These are phyloP conservation scores for Lycodopsis pacificus DNA, from an alignment of 2,797 vertebrate genomes.

Conservation along the genomic window DNA sequence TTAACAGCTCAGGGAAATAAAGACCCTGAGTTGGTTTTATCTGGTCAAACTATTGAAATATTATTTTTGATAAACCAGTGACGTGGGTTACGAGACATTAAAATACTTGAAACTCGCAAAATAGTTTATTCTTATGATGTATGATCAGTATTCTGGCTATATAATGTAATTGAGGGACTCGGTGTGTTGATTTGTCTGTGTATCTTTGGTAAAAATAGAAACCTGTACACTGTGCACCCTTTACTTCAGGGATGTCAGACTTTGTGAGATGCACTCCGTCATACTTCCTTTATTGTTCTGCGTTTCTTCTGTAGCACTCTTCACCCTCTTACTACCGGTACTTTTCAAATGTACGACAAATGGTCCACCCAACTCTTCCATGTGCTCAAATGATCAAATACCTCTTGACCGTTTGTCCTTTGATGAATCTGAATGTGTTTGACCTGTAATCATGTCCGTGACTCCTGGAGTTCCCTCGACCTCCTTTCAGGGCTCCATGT, in stretches of 20 bases:
- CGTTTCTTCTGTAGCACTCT: neutral
- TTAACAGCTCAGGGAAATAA: neutral
- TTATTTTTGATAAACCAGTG: neutral
- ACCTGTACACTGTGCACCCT: neutral
- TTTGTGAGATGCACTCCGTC: neutral
- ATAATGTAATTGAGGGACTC: neutral
- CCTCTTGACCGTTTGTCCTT: neutral
- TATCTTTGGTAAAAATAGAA: neutral
- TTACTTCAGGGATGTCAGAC: neutral
- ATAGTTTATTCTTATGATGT: neutral
- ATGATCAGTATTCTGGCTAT: neutral
- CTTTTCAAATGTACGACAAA: conserved; percentile 14
- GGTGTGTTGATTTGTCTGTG: neutral
- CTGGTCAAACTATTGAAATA: neutral
- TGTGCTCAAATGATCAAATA: neutral
- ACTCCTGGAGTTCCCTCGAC: neutral
- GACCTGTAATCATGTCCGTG: neutral
- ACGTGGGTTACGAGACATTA: neutral
- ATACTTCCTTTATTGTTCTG: neutral
- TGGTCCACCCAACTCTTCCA: neutral
- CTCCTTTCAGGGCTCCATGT: neutral
- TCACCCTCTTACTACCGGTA: neutral
- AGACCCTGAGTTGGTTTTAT: neutral
- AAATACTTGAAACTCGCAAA: neutral
- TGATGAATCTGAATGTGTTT: neutral